Evolutionary conservation across 2,888 invertebrate genomes (phyloP), one percentile per base, ranked within the genome.

Genomic region (Schrankia costaestrigalis): DNA sequence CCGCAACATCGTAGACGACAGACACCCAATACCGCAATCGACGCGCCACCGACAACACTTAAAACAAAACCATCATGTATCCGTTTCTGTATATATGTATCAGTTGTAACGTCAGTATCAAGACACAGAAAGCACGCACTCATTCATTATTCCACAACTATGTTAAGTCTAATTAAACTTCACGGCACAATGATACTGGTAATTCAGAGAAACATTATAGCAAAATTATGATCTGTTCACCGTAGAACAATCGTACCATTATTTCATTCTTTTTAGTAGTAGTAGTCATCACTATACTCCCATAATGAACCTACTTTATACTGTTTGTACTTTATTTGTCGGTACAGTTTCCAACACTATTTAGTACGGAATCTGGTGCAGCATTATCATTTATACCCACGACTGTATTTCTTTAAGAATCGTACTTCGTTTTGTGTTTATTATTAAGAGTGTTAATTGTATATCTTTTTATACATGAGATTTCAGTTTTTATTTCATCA

Each of bases 231-330:
- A 24, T 11, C 24, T 8, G 11, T 14, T 19, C 13, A 27, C 26
- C 21, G 10, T 11, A 8, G 37, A 56, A 49, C 44, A 45, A 49
- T 52, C 18, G 35, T 39, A 35, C 31, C 34, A 52, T 55, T 50
- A 46, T 43, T 31, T 46, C 34, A 29, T 22, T 31, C 14, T 11
- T 6, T 19, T 8, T n/a, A 26, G 7, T 14, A 24, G 33, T 17
- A 41, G 17, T 26, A 18, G 14, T 52, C 49, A 42, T 35, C 48
- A 32, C 24, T 19, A 11, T 11, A 3, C 50, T 63, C 67, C 46
- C 62, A 72, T 65, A 53, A 63, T 61, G 61, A 52, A 56, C 56
- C 61, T 50, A 63, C 47, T 62, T n/a, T n/a, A n/a, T n/a, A n/a
- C n/a, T n/a, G n/a, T n/a, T n/a, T n/a, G n/a, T n/a, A n/a, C n/a